Percentiles rank a stretch among this genome's conserved stretches.
phyloP scores from a whole-genome alignment of 2,888 invertebrate genomes.

The Heliconius aoede region DNA sequence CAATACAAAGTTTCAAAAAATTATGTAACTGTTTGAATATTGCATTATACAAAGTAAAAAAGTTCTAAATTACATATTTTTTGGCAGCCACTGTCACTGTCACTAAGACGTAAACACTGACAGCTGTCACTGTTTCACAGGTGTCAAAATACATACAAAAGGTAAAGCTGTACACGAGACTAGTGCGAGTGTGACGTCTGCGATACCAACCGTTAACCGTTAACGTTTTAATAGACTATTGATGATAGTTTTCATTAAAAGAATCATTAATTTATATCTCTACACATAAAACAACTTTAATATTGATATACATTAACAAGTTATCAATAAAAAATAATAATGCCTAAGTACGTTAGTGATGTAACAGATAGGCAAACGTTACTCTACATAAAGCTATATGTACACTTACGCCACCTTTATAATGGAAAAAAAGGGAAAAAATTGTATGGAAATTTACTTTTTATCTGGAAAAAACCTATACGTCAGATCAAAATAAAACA shows the following conservation, averaged over 20 bases:
- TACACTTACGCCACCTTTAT: conserved; percentile 52
- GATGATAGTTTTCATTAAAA: not conserved
- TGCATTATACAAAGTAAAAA: conserved; percentile 9
- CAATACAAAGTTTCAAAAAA: not conserved
- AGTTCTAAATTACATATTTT: not conserved
- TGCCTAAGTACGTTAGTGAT: conserved; percentile 33
- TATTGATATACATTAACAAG: conserved; percentile 6
- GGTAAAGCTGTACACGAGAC: conserved; percentile 76
- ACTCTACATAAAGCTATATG: conserved; percentile 74
- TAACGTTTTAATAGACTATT: not conserved
- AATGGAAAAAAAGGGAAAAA: conserved; percentile 1
- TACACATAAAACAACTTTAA: not conserved
- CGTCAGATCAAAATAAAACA: conserved; percentile 26
- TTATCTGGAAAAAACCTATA: conserved; percentile 33
- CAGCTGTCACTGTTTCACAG: conserved; percentile 13
- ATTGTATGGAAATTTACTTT: not conserved
- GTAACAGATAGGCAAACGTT: conserved; percentile 69
- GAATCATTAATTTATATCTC: not conserved
- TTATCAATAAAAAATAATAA: conserved; percentile 7
- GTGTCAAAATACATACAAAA: conserved; percentile 71
- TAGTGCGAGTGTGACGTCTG: conserved; percentile 56
- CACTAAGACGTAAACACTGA: conserved; percentile 23
- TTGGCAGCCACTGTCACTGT: not conserved
- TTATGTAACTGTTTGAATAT: conserved; percentile 7
- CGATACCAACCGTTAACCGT: not conserved